Evolutionary conservation across 2,797 vertebrate genomes (phyloP), one percentile per base, ranked within the genome.

Genomic region (Oreochromis mossambicus): DNA sequence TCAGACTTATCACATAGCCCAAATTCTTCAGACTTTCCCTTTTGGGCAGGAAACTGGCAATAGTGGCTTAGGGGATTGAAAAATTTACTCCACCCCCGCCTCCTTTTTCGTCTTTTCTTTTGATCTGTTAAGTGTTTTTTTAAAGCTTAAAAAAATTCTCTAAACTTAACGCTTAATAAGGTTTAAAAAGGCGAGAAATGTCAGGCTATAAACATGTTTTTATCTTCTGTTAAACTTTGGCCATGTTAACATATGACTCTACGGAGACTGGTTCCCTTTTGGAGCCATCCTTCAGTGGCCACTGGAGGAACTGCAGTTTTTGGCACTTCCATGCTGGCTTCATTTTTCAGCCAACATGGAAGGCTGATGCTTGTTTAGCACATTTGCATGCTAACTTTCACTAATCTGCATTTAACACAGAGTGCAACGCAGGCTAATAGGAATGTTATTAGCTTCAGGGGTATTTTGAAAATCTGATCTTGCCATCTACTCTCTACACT

Each of bases 21-120:
- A 80, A 84, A 88, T 90, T 89, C 83, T 82, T 85, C 38, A 2
- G 11, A 83, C 82, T 88, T 86, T 80, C 79, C 32, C 24, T 50
- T 29, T 79, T 55, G 78, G 81, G 80, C 77, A 86, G 82, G 81
- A 91, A 89, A 83, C 34, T 80, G 70, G 76, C 85, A 83, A 79
- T 73, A 73, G 77, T 5, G 26, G 81, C 54, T 79, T 46, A 8
- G 75, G 79, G 83, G 61, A 83, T 79, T 79, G 9, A 82, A 83
- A 75, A 58, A 89, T 70, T 26, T 32, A 81, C 75, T 80, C 83
- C 58, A 34, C 80, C 46, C 21, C 21, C 4, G 73, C 77, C 73
- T 76, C 61, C 63, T 55, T 77, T 54, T 13, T 36, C 10, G 1
- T 13, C 32, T 26, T 68, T 68, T 70, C 8, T 84, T 81, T 83